Evolutionary conservation across 2,797 vertebrate genomes (phyloP), one percentile per base, ranked within the genome.

Genomic region (Rhodeus uyekii): DNA sequence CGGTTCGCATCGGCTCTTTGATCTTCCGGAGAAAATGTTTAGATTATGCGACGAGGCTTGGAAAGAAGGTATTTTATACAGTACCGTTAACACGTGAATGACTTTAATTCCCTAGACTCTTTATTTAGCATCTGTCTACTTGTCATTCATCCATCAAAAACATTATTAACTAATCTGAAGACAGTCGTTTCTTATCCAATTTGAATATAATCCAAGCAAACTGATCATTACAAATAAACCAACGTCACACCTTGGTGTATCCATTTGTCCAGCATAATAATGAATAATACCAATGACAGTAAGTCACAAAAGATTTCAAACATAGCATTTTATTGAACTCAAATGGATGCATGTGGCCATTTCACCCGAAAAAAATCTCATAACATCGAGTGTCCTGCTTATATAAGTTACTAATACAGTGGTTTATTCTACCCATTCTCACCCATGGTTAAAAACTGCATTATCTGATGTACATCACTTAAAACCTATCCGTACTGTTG

Each of bases 261-360:
- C 22, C 22, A 12, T 55, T 55, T 12, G 9, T 55, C 9, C 1
- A 55, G n/a, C 4, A n/a, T n/a, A n/a, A n/a, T n/a, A n/a, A n/a
- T n/a, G n/a, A n/a, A n/a, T n/a, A n/a, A n/a, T n/a, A 12, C 32
- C 46, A 82, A 60, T 18, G 58, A 65, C 34, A 19, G 3, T 1
- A 16, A 39, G n/a, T 36, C 32, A 72, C 63, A 27, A 19, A 29
- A 55, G 36, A 36, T 48, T 73, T 27, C 22, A 67, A 27, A 83
- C 44, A 76, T 34, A 50, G 55, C 16, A 50, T 80, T 84, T 80
- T 84, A 80, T 76, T 80, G 8, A 67, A 39, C 24, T 63, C 10
- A 39, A 58, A 46, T 14, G 18, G 64, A 84, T 38, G 39, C 36
- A 71, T 22, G 34, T 50, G n/a, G 19, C 32, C 24, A 80, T 68